phyloP scores from a whole-genome alignment of 2,113 vertebrate species.

The Malurus elegans region DNA sequence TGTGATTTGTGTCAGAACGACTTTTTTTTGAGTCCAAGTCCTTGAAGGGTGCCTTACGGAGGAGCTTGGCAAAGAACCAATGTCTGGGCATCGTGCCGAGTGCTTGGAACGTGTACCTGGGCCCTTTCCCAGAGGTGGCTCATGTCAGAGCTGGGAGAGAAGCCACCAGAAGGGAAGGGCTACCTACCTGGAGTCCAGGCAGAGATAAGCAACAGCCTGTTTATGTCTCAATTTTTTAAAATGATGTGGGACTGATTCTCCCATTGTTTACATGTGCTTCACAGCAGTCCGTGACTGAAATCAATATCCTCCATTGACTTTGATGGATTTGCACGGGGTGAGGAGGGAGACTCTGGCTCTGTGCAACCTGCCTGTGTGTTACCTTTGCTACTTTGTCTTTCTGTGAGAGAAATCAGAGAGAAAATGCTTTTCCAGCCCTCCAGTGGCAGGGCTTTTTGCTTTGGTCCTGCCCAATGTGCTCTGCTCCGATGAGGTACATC shows the following conservation, averaged over 20 bases:
- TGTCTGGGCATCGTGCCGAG: not conserved
- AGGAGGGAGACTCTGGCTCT: not conserved
- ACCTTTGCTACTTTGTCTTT: not conserved
- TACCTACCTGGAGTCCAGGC: not conserved
- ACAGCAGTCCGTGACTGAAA: not conserved
- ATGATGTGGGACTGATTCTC: not conserved
- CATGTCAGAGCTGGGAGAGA: not conserved
- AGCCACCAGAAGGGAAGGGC: not conserved
- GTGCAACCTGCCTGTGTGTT: not conserved
- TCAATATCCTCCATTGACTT: constrained; percentile 33
- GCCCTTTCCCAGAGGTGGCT: not conserved
- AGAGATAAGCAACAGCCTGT: not conserved
- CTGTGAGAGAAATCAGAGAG: not conserved
- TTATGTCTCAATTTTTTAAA: not conserved
- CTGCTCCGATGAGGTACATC: not conserved
- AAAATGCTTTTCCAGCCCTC: not conserved
- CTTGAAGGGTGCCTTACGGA: not conserved
- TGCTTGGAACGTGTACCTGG: not conserved
- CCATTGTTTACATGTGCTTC: not conserved
- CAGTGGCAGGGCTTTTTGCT: not conserved
- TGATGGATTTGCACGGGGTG: constrained; percentile 19
- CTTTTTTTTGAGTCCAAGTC: not conserved
- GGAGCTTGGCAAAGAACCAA: not conserved
- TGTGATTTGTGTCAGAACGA: not conserved
- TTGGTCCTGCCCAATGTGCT: not conserved